phyloP scores from a whole-genome alignment of 2,113 vertebrate genomes.

The Procavia capensis region DNA sequence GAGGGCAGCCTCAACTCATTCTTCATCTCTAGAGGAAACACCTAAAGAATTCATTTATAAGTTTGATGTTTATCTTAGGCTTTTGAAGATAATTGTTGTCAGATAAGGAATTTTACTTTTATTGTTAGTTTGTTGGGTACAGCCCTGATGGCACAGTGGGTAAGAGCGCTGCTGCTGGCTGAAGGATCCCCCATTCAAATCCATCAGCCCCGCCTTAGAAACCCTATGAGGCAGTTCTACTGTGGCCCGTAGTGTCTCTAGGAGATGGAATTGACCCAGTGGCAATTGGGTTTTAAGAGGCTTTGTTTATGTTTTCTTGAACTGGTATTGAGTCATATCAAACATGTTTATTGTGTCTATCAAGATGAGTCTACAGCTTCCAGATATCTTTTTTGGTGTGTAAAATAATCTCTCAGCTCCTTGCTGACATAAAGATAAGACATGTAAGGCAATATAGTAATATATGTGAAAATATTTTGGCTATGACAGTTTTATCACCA shows the following conservation, averaged over 20 bases:
- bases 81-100: conserved; percentile 1
- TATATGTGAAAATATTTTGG: neutral
- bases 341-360: neutral
- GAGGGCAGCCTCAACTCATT: neutral
- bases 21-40: neutral
- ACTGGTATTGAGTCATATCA: neutral
- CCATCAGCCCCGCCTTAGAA: too few relatives aligned
- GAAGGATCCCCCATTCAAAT: too few relatives aligned
- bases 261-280: too few relatives aligned
- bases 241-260: too few relatives aligned
- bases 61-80: neutral
- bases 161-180: too few relatives aligned
- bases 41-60: neutral
- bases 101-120: neutral
- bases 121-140: neutral
- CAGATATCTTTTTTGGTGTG: conserved; percentile 20
- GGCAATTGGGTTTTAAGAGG: neutral
- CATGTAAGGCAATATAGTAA: neutral
- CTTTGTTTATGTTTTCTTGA: neutral
- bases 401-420: conserved; percentile 32
- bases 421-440: neutral
- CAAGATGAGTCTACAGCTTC: neutral
- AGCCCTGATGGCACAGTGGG: too few relatives aligned
- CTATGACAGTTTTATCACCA: neutral
- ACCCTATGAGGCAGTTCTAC: too few relatives aligned